Base-by-base conservation (phyloP, 2,888 invertebrate species). In the Ditula angustiorana region DNA sequence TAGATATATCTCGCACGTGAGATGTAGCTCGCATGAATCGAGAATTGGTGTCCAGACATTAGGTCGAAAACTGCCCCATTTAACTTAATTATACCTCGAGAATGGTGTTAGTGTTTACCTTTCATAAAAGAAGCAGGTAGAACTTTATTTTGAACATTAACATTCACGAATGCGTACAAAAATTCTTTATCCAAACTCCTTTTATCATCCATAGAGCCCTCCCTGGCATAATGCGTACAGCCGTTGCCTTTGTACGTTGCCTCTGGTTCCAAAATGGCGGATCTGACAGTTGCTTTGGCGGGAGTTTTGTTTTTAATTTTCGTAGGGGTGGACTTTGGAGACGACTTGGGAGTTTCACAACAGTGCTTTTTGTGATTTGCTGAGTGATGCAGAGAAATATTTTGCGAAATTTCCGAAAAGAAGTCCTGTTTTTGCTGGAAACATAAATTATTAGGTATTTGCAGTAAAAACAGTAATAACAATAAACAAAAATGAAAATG, bases 351-450 rank as follows among this genome's bases (percentile, higher is more conserved):
- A 5, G 79, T 68, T 21, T 75, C 70, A 58, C 85, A 86, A 35
- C 59, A 73, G 66, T 90, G 87, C 66, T 82, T 87, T 61, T 79
- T 86, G 5, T 69, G 61, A 56, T 67, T 78, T 35, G 71, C 69
- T 2, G 68, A 67, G 0, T 75, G 80, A 28, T 77, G 80, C 23
- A 79, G 50, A 0, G 78, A 75, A 1, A 90, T 64, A 11, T 73
- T 86, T 13, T 78, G 77, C 3, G 86, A 80, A 66, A 90, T 86
- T 52, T 85, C 88, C 0, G 85, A 65, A 67, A 90, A 91, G 52
- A 89, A 80, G 24, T 92, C 92, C 71, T 81, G 88, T 37, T 88
- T 92, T 82, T 91, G 86, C 92, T 92, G 85, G 23, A 76, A 85
- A 61, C 50, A 52, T 41, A 44, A 56, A 61, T 63, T 24, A 44